These are phyloP conservation scores for Xestia xanthographa DNA, from an alignment of 2,888 invertebrate species.

Conservation along the genomic window DNA sequence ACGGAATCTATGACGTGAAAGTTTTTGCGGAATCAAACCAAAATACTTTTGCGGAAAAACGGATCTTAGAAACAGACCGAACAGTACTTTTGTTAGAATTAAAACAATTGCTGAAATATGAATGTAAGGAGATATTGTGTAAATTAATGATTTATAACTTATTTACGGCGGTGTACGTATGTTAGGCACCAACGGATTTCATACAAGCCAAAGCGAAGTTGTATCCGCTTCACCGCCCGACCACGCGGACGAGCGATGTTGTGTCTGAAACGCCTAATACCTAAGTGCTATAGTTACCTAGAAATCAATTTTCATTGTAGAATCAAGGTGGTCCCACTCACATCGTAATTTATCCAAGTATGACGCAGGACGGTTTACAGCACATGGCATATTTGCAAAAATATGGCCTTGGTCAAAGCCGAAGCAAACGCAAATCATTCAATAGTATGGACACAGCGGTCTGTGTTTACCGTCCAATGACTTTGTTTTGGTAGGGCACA, in stretches of 20 bases:
- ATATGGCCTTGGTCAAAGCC: constrained; percentile 37
- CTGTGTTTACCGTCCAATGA: constrained; percentile 34
- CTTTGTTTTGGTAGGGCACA: constrained; percentile 31
- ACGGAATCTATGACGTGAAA: neutral
- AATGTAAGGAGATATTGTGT: neutral
- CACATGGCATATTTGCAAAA: constrained; percentile 34
- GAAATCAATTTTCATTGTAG: neutral
- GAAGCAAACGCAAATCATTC: constrained; percentile 34
- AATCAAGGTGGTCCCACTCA: neutral
- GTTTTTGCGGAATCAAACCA: neutral
- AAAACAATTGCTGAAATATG: neutral
- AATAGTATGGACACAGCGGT: constrained; percentile 33
- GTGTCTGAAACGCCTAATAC: too few species aligned
- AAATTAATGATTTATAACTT: neutral
- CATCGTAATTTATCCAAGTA: constrained; percentile 22
- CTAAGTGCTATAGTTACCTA: neutral
- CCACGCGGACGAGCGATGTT: neutral
- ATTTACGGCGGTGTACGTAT: too few species aligned
- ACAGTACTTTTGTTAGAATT: neutral
- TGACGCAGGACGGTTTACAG: constrained; percentile 36
- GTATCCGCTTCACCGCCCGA: too few species aligned
- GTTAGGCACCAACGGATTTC: too few species aligned
- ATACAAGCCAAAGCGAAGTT: too few species aligned
- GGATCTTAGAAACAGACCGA: neutral
- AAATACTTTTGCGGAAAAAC: neutral